These are phyloP conservation scores for Mesocricetus auratus DNA, from an alignment of 2,113 vertebrate species.

Conservation along the genomic window DNA sequence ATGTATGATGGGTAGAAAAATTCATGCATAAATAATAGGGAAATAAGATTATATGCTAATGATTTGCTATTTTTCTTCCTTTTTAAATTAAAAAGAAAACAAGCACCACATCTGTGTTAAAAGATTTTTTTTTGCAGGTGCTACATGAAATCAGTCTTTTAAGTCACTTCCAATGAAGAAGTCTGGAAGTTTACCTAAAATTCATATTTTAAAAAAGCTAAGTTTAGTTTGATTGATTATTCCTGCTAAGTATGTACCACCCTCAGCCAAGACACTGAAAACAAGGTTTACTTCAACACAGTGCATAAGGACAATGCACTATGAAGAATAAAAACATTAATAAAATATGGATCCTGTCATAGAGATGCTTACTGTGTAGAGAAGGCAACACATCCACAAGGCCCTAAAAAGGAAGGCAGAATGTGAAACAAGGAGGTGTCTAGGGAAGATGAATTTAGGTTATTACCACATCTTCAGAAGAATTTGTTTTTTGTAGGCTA, in stretches of 20 bases:
- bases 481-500: not conserved
- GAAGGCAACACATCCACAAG: not conserved
- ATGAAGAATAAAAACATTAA: constrained; percentile 25
- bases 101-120: not conserved
- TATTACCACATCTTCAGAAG: not conserved
- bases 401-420: not conserved
- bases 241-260: constrained; percentile 30
- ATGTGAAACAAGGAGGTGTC: not conserved
- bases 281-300: constrained; percentile 50
- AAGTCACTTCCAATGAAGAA: constrained; percentile 48
- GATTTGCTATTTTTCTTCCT: constrained; percentile 32
- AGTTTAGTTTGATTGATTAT: constrained; percentile 47
- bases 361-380: not conserved
- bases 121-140: constrained; percentile 32
- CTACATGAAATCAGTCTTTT: not conserved
- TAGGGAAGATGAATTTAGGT: not conserved
- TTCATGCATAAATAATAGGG: not conserved
- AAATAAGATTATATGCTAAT: not conserved
- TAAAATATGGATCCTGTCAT: not conserved
- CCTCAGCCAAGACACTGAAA: constrained; percentile 52
- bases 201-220: constrained; percentile 50
- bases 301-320: constrained; percentile 48
- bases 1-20: not conserved
- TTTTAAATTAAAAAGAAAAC: not conserved
- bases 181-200: constrained; percentile 44